Base-by-base conservation (phyloP, 1,140 invertebrate genomes). In the Neotoxoptera formosana region DNA sequence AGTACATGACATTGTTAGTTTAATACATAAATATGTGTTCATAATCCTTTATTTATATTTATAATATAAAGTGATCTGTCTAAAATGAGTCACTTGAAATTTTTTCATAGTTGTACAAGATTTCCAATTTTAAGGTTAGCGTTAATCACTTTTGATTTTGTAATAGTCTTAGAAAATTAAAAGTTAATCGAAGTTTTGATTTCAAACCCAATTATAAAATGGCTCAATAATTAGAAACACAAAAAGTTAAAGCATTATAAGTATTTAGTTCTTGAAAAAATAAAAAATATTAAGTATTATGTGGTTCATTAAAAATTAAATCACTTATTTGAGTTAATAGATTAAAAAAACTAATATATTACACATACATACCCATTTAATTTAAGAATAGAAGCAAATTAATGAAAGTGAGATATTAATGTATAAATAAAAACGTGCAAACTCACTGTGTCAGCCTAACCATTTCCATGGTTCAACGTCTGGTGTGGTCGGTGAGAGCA, bases 391-490 rank as follows among this genome's bases (percentile, higher is more conserved):
- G 11, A 48, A 56, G 90, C 47, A 93, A 25, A 84, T 93, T 21
- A 93, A 81, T 45, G 14, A 83, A 51, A 48, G 89, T 56, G 36
- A 93, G 14, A 88, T 48, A 56, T 87, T 48, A 25, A 48, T 41
- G 14, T 36, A 90, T 89, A 91, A 41, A 51, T 41, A 81, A 84
- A 90, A 90, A 83, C 67, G 67, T 76, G 67, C 84, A 90, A 90
- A 94, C 88, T 90, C 60, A 94, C 91, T 91, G 41, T 81, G 91
- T 92, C 23, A 93, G 93, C 76, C 89, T 96, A 97, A 96, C 97
- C 97, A 98, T 96, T 97, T 97, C 97, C 97, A 97, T 95, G 97
- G 97, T 96, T 98, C 97, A 95, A 94, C 94, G 53, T 95, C 94
- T 94, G 94, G 94, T 41, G 94, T 94, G 36, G 94, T 94, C 36